Evolutionary conservation across 2,113 vertebrate genomes (phyloP), one percentile per base, ranked within the genome.

Genomic region (Pyrgilauda ruficollis): DNA sequence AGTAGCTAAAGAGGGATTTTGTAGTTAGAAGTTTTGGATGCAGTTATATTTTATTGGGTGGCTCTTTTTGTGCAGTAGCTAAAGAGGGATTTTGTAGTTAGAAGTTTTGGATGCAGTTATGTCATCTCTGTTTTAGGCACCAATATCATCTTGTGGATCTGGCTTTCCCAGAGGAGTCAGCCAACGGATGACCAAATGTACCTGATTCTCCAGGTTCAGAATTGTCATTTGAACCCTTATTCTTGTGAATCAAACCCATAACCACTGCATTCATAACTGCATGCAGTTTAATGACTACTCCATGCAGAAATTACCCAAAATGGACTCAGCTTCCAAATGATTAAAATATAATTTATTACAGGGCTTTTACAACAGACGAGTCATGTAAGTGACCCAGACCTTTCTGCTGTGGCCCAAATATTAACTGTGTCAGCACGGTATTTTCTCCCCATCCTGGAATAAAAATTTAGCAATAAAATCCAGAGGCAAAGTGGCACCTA

Each of bases 401-500:
- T 87, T 94, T 84, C 67, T 77, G 39, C 74, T 47, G 27, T 39
- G 53, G 52, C 77, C 82, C 79, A 77, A 86, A 72, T 68, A 96
- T 91, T 75, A 94, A 92, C 66, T 77, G 67, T 97, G 77, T 92
- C 88, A 89, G 79, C 83, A 81, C 0, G 0, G 59, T 59, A 27
- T 92, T 90, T 94, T 73, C 89, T 70, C 85, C 67, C 70, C 85
- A 91, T 67, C 39, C 56, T 78, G 59, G 74, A 96, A 76, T 83
- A 86, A 69, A 93, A 94, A 95, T 75, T 88, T 93, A 94, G 93
- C 84, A 94, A 92, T 97, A 90, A 69, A 81, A 93, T 97, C 87
- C 87, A 87, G 87, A 97, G 88, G 91, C 77, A 96, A 95, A 96
- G 66, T 81, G 68, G 92, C 50, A 92, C 88, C 94, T 50, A 94